Conservation (phyloP, 2,888 invertebrate genomes). For the Monochamus alternatus region DNA sequence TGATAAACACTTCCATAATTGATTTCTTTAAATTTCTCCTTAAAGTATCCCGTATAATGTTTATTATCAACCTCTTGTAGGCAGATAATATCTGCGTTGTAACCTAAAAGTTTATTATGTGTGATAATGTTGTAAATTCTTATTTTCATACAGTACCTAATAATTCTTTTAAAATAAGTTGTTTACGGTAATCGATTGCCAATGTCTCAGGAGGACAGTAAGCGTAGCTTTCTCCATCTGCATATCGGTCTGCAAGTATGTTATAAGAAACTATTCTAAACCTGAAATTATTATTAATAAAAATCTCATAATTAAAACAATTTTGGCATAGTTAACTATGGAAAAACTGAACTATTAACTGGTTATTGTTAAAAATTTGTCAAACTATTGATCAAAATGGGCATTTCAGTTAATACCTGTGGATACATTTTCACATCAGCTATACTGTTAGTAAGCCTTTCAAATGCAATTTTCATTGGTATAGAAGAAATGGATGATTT, state of each 20-base stretch:
- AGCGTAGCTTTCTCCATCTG: conserved; percentile 85
- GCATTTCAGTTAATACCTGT: conserved; percentile 11
- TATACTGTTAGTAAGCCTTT: conserved; percentile 14
- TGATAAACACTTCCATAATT: conserved; percentile 78
- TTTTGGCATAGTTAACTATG: no score
- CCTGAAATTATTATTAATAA: conserved; percentile 74
- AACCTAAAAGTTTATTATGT: conserved; percentile 74
- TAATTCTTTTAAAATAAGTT: conserved; percentile 87
- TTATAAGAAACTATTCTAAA: conserved; percentile 91
- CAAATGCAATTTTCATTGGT: conserved; percentile 25
- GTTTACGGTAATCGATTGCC: conserved; percentile 89
- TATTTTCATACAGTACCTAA: conserved; percentile 72
- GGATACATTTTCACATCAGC: conserved; percentile 21
- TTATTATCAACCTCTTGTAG: conserved; percentile 94
- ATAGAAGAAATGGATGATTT: conserved; percentile 10
- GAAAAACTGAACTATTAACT: no score
- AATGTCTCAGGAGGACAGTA: conserved; percentile 90
- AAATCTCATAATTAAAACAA: conserved; percentile 18
- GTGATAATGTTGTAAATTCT: not conserved
- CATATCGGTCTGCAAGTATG: conserved; percentile 91
- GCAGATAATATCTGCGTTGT: conserved; percentile 91
- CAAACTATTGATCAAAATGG: conserved; percentile 10
- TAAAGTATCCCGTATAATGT: conserved; percentile 81
- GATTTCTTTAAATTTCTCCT: conserved; percentile 74
- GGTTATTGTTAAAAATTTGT: not conserved